These are phyloP conservation scores for Ptilodon capucinus DNA, from an alignment of 2,888 invertebrate species.

Conservation along the genomic window DNA sequence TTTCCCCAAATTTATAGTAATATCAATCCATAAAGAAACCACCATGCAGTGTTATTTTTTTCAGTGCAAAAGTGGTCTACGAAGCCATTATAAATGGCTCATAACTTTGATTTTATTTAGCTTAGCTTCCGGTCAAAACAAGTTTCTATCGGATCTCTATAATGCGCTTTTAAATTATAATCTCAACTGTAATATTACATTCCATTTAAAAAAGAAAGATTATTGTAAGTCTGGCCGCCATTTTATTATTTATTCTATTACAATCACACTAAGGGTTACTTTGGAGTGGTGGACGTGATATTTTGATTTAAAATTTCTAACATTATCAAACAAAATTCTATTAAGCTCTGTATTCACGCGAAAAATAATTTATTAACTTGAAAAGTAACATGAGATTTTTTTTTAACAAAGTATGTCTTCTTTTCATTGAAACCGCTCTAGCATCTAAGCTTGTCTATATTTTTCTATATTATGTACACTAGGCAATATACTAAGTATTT, in stretches of 20 bases:
- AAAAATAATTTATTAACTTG: no score
- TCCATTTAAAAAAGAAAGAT: conserved; percentile 66
- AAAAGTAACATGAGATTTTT: no score
- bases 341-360: no score
- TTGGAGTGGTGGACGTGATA: neutral
- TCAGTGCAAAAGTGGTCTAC: neutral
- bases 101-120: no score
- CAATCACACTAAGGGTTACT: conserved; percentile 31
- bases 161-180: conserved; percentile 56
- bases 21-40: no score
- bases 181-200: conserved; percentile 76
- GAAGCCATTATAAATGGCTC: no score
- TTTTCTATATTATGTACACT: conserved; percentile 27
- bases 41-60: no score
- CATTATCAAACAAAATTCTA: no score
- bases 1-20: no score
- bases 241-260: conserved; percentile 29
- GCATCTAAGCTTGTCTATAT: conserved; percentile 12
- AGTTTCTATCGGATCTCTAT: conserved; percentile 59
- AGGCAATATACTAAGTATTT: conserved; percentile 26
- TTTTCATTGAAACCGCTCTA: neutral
- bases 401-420: no score
- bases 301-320: no score
- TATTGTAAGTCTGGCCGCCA: conserved; percentile 54
- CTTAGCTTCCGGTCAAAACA: conserved; percentile 11